Conservation (phyloP, 2,888 invertebrate genomes). For the Eudasyphora cyanicolor region DNA sequence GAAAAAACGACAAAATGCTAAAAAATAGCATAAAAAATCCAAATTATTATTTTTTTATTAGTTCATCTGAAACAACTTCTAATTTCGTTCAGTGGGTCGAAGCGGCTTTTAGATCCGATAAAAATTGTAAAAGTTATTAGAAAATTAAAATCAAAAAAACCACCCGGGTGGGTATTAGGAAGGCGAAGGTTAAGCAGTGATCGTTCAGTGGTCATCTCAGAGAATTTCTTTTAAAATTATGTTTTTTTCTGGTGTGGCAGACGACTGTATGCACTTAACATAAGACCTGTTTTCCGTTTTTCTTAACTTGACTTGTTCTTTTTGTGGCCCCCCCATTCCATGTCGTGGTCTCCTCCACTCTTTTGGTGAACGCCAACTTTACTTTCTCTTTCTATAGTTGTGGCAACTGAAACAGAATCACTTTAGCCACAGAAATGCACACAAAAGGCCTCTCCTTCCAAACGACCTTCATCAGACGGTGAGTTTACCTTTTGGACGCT, state of each 20-base stretch:
- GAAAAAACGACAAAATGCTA: no score
- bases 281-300: constrained; percentile 14
- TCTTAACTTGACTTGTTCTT: background rate
- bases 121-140: no score
- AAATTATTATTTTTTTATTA: no score
- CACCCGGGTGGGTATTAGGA: no score
- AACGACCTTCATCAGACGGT: constrained; percentile 15
- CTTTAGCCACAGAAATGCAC: background rate
- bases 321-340: background rate
- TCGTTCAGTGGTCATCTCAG: background rate
- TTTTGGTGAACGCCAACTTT: background rate
- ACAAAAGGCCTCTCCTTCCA: background rate
- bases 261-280: background rate
- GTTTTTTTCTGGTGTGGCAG: background rate
- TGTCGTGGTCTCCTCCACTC: background rate
- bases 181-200: no score
- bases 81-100: no score
- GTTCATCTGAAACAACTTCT: no score
- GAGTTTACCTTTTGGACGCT: background rate
- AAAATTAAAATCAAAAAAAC: no score
- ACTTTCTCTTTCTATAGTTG: constrained; percentile 16
- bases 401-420: background rate
- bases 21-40: no score
- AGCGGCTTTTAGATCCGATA: no score
- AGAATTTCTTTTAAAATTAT: no score